Conservation (phyloP, 2,797 vertebrate species). For the Oreortyx pictus region DNA sequence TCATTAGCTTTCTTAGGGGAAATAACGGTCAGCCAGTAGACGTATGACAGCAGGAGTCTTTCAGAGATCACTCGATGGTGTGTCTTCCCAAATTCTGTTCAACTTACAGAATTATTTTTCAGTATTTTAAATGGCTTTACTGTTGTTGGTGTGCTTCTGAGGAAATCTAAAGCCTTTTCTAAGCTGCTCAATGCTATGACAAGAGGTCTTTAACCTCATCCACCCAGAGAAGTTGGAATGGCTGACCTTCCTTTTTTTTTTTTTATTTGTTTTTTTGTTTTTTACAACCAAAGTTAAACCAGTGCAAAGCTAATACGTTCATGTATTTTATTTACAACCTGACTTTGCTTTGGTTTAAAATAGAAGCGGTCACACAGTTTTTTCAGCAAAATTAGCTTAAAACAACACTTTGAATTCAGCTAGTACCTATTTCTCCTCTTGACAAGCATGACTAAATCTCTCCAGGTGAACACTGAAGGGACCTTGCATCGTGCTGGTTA, state of each 20-base stretch:
- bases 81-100: background rate
- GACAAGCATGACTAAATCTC: slow-evolving; percentile 17
- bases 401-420: slow-evolving; percentile 54
- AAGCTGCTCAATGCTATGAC: background rate
- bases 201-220: slow-evolving; percentile 12
- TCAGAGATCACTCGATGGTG: background rate
- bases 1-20: background rate
- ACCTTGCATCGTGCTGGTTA: background rate
- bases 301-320: slow-evolving; percentile 12
- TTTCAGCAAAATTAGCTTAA: slow-evolving; percentile 51
- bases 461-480: slow-evolving; percentile 2
- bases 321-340: slow-evolving; percentile 44
- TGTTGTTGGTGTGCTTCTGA: background rate
- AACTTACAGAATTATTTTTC: background rate
- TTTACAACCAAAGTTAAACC: slow-evolving; percentile 26
- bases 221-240: background rate
- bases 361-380: slow-evolving; percentile 32
- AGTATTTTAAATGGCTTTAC: background rate
- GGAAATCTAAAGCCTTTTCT: background rate
- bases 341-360: slow-evolving; percentile 33
- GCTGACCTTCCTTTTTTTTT: slow-evolving; percentile 47
- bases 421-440: slow-evolving; percentile 7
- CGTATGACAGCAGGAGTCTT: background rate
- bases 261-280: slow-evolving; percentile 25
- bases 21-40: background rate